Conservation (phyloP, 1,140 invertebrate species). For the Hycleus cichorii region DNA sequence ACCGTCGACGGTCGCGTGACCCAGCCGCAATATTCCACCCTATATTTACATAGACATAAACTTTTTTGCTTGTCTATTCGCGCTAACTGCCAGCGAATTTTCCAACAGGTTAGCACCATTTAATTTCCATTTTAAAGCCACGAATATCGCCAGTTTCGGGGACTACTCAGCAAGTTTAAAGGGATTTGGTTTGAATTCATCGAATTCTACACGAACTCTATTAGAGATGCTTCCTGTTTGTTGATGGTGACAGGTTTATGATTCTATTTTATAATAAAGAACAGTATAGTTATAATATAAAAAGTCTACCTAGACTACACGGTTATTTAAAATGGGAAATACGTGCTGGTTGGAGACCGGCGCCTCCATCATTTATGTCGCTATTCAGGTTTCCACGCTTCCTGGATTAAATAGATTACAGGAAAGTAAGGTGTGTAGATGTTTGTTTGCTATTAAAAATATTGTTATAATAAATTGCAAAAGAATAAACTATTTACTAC, state of each 20-base stretch:
- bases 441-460: not conserved
- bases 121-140: not conserved
- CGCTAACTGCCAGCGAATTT: not conserved
- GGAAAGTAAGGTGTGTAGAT: not conserved
- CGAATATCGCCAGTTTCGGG: too few relatives aligned
- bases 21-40: not conserved
- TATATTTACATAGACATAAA: too few relatives aligned
- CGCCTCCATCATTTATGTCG: constrained; percentile 8
- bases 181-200: too few relatives aligned
- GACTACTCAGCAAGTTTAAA: too few relatives aligned
- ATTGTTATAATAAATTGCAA: not conserved
- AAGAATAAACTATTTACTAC: not conserved
- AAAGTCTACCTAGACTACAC: too few relatives aligned
- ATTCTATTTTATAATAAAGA: too few relatives aligned
- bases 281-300: too few relatives aligned
- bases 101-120: constrained; percentile 2
- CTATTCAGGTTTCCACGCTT: not conserved
- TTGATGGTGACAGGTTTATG: too few relatives aligned
- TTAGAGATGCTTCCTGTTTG: too few relatives aligned
- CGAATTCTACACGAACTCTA: too few relatives aligned
- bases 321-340: not conserved
- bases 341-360: not conserved
- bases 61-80: too few relatives aligned
- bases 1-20: not conserved
- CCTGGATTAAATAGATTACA: not conserved